phyloP scores from a whole-genome alignment of 92 coral and sea anemone genomes.

The Umimayanthus kanabou region DNA sequence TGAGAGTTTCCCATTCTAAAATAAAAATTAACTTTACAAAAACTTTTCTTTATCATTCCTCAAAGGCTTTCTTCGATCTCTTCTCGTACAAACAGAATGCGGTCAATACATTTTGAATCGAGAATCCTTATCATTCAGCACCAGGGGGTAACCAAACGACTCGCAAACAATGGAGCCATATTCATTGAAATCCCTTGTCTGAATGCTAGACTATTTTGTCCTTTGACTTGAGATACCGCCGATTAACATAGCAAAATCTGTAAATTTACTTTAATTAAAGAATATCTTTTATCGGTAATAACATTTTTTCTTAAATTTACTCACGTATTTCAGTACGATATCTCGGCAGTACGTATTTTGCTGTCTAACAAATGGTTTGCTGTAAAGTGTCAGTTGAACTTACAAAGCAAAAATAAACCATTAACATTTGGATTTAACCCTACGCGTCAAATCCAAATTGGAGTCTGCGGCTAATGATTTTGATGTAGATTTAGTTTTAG shows the following conservation, averaged over 20 bases:
- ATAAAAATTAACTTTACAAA: no score
- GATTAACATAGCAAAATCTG: neutral
- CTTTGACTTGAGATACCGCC: neutral
- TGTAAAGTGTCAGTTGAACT: neutral
- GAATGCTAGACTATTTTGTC: no score
- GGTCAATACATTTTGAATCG: neutral
- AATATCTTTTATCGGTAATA: neutral
- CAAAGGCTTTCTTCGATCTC: neutral
- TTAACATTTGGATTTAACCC: no score
- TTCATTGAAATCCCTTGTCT: neutral
- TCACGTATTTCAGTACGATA: neutral
- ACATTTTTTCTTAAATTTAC: neutral
- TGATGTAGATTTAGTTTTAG: neutral
- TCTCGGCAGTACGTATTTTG: neutral
- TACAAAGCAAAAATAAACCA: neutral
- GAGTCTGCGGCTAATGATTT: no score
- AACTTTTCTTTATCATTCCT: neutral
- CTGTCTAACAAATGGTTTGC: neutral
- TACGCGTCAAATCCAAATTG: no score
- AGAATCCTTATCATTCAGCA: neutral
- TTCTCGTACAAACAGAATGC: neutral
- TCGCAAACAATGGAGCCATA: neutral
- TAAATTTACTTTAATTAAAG: neutral
- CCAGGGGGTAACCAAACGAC: neutral
- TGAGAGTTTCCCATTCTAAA: neutral